Percentiles rank a stretch among this genome's conserved stretches.
These are phyloP conservation scores for Drosophila neutralis DNA, from an alignment of 2,888 invertebrate genomes.

Conservation along the genomic window DNA sequence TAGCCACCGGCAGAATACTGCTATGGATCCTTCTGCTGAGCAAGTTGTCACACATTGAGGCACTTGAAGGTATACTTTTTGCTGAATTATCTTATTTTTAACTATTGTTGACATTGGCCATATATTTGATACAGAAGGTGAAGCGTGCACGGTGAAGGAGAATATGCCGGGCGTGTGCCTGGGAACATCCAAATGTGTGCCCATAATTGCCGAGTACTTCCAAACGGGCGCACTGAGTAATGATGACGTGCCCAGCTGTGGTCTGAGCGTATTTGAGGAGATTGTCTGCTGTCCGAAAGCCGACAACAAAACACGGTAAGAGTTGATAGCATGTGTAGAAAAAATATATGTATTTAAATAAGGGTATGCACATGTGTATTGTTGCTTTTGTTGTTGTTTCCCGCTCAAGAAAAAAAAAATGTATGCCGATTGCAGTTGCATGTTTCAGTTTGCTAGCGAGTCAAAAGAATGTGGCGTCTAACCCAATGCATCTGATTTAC, in stretches of 20 bases:
- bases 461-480: slow-evolving; percentile 31
- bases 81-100: too few species aligned
- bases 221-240: slow-evolving; percentile 40
- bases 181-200: slow-evolving; percentile 57
- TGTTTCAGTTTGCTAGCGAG: slow-evolving; percentile 24
- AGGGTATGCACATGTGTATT: neutral
- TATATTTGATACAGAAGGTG: slow-evolving; percentile 49
- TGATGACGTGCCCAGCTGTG: slow-evolving; percentile 69
- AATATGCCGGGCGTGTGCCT: slow-evolving; percentile 67
- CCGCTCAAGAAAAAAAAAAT: neutral
- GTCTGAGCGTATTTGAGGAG: slow-evolving; percentile 62
- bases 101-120: neutral
- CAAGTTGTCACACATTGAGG: slow-evolving; percentile 18
- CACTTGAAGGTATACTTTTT: slow-evolving; percentile 33
- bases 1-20: slow-evolving; percentile 1
- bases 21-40: slow-evolving; percentile 17
- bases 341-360: neutral
- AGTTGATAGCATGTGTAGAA: neutral
- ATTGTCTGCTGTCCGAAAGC: slow-evolving; percentile 77
- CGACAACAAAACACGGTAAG: slow-evolving; percentile 35
- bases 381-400: slow-evolving; percentile 19
- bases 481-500: slow-evolving; percentile 40
- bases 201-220: slow-evolving; percentile 50
- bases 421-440: slow-evolving; percentile 43
- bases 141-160: slow-evolving; percentile 39